Conservation (phyloP, 2,113 vertebrate species). For the Hemiscyllium ocellatum region DNA sequence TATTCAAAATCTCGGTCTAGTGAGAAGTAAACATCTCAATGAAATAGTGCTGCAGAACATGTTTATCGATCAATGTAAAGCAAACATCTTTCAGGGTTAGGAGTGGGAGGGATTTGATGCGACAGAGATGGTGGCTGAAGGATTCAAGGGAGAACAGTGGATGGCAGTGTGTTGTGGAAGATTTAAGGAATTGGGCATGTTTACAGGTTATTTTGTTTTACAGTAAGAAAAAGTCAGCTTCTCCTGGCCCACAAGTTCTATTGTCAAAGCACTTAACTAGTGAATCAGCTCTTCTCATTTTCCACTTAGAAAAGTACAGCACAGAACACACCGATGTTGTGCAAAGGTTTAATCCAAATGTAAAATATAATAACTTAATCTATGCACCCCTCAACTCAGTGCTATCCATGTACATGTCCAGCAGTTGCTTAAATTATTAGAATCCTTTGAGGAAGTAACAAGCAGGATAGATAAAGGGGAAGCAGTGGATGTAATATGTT, state of each 20-base stretch:
- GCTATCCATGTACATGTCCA: too few species aligned
- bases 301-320: neutral
- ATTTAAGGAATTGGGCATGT: neutral
- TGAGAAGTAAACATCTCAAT: slow-evolving; percentile 17
- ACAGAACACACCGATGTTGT: too few species aligned
- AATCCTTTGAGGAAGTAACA: too few species aligned
- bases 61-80: neutral
- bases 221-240: neutral
- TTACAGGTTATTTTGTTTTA: neutral
- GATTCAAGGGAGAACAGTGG: neutral
- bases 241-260: neutral
- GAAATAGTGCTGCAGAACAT: neutral
- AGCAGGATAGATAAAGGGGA: too few species aligned
- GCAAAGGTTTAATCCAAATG: too few species aligned
- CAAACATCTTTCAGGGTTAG: too few species aligned
- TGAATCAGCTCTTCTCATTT: neutral
- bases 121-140: neutral
- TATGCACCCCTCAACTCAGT: too few species aligned
- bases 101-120: too few species aligned
- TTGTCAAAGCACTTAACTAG: neutral
- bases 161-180: neutral
- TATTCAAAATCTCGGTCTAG: slow-evolving; percentile 79
- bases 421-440: too few species aligned
- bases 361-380: too few species aligned
- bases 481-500: too few species aligned